A percentile compares a stretch with the other conserved stretches of the same genome.
Conservation (phyloP, 2,113 vertebrate genomes). For the Mustela nigripes region DNA sequence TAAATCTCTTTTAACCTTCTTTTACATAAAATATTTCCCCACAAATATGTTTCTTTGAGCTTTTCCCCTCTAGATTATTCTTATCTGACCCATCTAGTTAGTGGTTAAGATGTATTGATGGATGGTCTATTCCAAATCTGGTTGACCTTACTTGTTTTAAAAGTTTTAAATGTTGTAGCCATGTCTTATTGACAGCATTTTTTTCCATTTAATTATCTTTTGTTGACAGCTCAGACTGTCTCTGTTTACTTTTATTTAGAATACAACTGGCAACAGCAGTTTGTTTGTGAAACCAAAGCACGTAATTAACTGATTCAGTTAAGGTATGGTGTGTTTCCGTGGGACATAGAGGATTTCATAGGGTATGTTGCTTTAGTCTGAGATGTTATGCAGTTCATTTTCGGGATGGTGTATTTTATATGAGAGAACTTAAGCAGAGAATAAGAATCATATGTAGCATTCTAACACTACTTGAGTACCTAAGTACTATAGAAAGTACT, state of each 20-base stretch:
- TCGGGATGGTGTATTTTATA: neutral
- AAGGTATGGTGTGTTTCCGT: conserved; percentile 62
- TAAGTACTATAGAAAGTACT: neutral
- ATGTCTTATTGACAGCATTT: conserved; percentile 76
- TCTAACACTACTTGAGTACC: neutral
- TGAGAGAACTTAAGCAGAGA: neutral
- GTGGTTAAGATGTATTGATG: conserved; percentile 31
- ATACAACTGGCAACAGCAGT: conserved; percentile 79
- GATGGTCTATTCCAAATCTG: neutral
- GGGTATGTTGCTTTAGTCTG: conserved; percentile 19
- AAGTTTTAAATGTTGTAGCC: conserved; percentile 65
- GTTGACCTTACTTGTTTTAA: conserved; percentile 52
- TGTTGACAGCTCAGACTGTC: conserved; percentile 78
- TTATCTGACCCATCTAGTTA: conserved; percentile 8
- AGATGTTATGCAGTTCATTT: neutral
- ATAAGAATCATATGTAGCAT: neutral
- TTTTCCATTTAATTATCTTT: conserved; percentile 76
- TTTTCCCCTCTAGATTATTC: conserved; percentile 31
- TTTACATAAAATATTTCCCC: conserved; percentile 19
- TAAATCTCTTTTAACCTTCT: neutral
- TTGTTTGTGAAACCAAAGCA: conserved; percentile 77
- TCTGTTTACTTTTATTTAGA: conserved; percentile 75
- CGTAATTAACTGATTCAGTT: conserved; percentile 71
- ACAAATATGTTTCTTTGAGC: neutral
- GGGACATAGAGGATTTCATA: neutral